Base-by-base conservation (phyloP, 2,797 vertebrate species). In the Enteromius mattozi region DNA sequence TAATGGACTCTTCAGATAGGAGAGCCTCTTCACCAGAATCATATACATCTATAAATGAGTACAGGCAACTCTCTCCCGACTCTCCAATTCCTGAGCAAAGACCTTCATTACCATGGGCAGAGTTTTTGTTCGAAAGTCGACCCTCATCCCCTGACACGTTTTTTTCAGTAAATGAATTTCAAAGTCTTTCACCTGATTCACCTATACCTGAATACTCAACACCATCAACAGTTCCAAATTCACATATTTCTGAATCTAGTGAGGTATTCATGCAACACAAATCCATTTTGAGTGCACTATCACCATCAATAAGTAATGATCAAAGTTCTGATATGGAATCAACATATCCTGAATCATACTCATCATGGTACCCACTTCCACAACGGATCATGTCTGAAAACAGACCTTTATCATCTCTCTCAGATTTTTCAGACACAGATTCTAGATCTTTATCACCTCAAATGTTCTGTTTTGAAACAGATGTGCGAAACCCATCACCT, bases 131-230 rank as follows among this genome's bases (percentile, higher is more conserved):
- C 0, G 78, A 78, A 66, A 84, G 9, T 2, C 90, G 90, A 30
- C 88, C 89, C 12, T 42, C 80, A 71, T 93, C 92, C 47, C 87
- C 89, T 19, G 87, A 91, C 0, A 93, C 94, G 0, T 35, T 90
- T n/a, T 91, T 90, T 35, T 94, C 92, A 27, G 35, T 90, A 47
- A 87, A 47, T 85, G 91, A 92, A 81, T 91, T 89, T 81, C 87
- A 33, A 56, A 81, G 10, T 47, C 89, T 94, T 6, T 81, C 91
- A 17, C 91, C 94, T 9, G 94, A 95, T 87, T 95, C 94, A 24
- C 93, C 94, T 2, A 89, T 93, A 21, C 92, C 93, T 40, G 87
- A 91, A 42, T 93, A 84, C 66, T 69, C 70, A 49, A 16, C 77
- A 13, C 10, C 4, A 45, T 90, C 86, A 75, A 86, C 86, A 69